Evolutionary conservation across 1,140 invertebrate species (phyloP), one percentile per base, ranked within the genome.

Genomic region (Colletes latitarsis): DNA sequence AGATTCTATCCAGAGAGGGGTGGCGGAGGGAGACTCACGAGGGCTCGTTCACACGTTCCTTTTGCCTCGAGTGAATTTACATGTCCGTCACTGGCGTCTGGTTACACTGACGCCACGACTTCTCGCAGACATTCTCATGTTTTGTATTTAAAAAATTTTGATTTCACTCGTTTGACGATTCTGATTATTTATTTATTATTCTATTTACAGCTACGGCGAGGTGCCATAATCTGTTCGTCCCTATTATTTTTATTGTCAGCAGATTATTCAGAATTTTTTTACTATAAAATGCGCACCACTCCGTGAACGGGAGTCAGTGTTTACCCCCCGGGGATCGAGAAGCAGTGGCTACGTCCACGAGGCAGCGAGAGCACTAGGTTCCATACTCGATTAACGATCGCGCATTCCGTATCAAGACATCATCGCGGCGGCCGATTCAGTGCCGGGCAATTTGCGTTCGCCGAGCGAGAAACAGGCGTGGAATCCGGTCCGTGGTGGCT

Each of bases 391-490:
- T 92, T 91, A 92, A 91, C 83, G 85, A 90, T 74, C 64, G 83
- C 86, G 84, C 82, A 87, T 89, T 88, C 76, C 71, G 74, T 90
- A 91, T 91, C 90, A 91, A 91, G 90, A 91, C 90, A 91, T 92
- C 90, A 92, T 89, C 82, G 66, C 77, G 76, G 53, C 78, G 60
- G 74, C 46, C 78, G 58, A 43, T 76, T 74, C 58, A 71, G 81
- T 64, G 74, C 69, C 83, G 84, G 88, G 79, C 81, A 90, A 90
- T 90, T 89, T 89, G 88, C 82, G 82, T 89, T 79, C 83, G 87
- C 78, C 79, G 85, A 90, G 88, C 85, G 88, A 89, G 86, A 90
- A 88, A 87, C 85, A 69, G 83, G 88, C 88, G 90, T 89, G 89
- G 88, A 90, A 88, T 90, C 83, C 83, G 88, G 84, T 89, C 78